Evolutionary conservation across 2,797 vertebrate genomes (phyloP).

Genomic region (Simalia tracyae): DNA sequence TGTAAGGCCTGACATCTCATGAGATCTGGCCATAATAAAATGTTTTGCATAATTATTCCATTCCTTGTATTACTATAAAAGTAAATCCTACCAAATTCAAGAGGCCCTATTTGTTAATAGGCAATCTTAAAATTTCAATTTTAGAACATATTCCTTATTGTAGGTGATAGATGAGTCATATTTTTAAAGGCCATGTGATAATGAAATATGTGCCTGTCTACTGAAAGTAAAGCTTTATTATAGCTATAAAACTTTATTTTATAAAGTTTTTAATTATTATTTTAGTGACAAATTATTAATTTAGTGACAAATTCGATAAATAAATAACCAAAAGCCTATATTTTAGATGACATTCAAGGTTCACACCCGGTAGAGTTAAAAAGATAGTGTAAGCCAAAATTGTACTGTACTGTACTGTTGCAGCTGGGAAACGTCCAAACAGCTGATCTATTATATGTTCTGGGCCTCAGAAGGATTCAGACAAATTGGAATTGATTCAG

Average conservation of each 20-base stretch:
- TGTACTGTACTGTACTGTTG: constrained; percentile 3
- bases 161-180: background rate
- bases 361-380: background rate
- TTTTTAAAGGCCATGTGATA: background rate
- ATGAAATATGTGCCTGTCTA: constrained; percentile 11
- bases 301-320: no score
- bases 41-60: background rate
- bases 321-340: constrained; percentile 13
- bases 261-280: no score
- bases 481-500: background rate
- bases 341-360: constrained; percentile 3
- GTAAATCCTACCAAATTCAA: background rate
- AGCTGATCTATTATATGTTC: background rate
- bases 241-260: no score
- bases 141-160: background rate
- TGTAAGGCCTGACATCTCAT: background rate
- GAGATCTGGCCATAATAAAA: background rate
- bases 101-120: background rate
- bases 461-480: background rate
- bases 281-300: no score
- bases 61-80: background rate
- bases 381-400: constrained; percentile 16
- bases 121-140: background rate
- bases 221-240: background rate
- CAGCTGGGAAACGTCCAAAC: background rate